These are phyloP conservation scores for Bovichtus variegatus DNA, from an alignment of 2,797 vertebrate species.

Conservation along the genomic window DNA sequence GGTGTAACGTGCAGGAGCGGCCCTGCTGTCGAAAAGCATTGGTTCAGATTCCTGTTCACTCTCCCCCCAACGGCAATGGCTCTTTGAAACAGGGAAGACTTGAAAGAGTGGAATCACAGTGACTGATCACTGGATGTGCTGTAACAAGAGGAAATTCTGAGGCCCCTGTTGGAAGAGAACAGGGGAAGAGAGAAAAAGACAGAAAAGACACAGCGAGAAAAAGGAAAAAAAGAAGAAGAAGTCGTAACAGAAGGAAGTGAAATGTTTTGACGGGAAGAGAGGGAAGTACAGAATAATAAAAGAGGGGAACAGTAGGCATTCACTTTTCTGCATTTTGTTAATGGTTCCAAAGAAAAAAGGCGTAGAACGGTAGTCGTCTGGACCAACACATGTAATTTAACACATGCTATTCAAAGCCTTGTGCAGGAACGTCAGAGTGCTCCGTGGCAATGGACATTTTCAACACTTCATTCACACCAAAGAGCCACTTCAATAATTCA, in stretches of 20 bases:
- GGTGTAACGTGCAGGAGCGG: slow-evolving; percentile 70
- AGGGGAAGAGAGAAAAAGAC: slow-evolving; percentile 18
- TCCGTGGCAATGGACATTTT: slow-evolving; percentile 80
- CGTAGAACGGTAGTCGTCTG: slow-evolving; percentile 31
- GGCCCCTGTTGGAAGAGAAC: slow-evolving; percentile 58
- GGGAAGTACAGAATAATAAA: slow-evolving; percentile 42
- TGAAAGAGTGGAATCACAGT: slow-evolving; percentile 80
- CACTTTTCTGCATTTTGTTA: slow-evolving; percentile 42
- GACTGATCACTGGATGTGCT: slow-evolving; percentile 80
- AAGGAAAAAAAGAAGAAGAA: slow-evolving; percentile 29
- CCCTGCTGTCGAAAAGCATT: slow-evolving; percentile 80
- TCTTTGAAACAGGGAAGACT: slow-evolving; percentile 78
- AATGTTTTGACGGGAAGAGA: slow-evolving; percentile 52
- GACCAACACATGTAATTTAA: slow-evolving; percentile 57
- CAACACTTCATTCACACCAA: slow-evolving; percentile 86
- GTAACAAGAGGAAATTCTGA: slow-evolving; percentile 76
- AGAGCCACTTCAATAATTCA: slow-evolving; percentile 87
- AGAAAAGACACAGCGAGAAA: slow-evolving; percentile 26
- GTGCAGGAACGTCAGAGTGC: slow-evolving; percentile 60
- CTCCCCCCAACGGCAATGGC: slow-evolving; percentile 71
- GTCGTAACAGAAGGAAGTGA: slow-evolving; percentile 42
- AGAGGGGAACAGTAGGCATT: slow-evolving; percentile 15
- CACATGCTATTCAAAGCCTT: slow-evolving; percentile 49
- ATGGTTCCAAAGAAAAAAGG: slow-evolving; percentile 35
- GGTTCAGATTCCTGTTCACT: slow-evolving; percentile 78